Evolutionary conservation across 2,888 invertebrate genomes (phyloP).

Genomic region (Drosophila pseudotalamancana): DNA sequence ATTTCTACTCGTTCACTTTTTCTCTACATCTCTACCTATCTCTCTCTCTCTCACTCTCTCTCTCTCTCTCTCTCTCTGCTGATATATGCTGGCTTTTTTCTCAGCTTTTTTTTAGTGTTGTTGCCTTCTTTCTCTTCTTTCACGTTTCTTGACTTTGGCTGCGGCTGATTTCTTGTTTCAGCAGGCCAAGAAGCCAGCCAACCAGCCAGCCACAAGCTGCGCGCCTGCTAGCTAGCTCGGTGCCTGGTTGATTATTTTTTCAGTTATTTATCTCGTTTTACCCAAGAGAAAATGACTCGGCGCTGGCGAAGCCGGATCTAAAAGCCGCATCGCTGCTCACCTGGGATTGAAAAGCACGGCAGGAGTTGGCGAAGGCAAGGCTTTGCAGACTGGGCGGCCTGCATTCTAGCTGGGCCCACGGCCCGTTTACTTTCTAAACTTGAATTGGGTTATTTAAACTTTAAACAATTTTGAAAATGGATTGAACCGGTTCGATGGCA

Average conservation of each 20-base stretch:
- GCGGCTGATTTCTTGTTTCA: constrained; percentile 51
- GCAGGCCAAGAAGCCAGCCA: constrained; percentile 62
- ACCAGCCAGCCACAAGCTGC: constrained; percentile 59
- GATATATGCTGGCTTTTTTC: constrained; percentile 4
- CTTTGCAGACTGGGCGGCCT: constrained; percentile 26
- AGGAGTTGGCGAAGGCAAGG: constrained; percentile 22
- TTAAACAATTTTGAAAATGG: not conserved
- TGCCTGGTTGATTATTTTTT: constrained; percentile 20
- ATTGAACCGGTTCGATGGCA: too few species aligned
- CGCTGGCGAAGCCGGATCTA: constrained; percentile 64
- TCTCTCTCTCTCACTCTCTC: constrained; percentile 1
- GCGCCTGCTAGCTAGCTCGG: constrained; percentile 45
- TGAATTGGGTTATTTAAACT: constrained; percentile 25
- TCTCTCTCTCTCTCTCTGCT: constrained; percentile 2
- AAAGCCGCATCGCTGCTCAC: constrained; percentile 14
- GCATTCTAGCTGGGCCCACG: constrained; percentile 49
- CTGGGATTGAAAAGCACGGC: constrained; percentile 6
- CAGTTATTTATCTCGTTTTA: constrained; percentile 7
- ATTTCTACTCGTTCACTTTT: constrained; percentile 79
- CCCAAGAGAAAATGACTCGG: constrained; percentile 58
- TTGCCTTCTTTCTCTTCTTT: constrained; percentile 25
- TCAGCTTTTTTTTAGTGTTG: too few species aligned
- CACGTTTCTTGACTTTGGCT: constrained; percentile 45
- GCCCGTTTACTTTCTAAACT: constrained; percentile 60
- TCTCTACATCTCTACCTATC: constrained; percentile 2